Evolutionary conservation across 2,113 vertebrate species (phyloP), one percentile per base, ranked within the genome.

Genomic region (Morone chrysops): DNA sequence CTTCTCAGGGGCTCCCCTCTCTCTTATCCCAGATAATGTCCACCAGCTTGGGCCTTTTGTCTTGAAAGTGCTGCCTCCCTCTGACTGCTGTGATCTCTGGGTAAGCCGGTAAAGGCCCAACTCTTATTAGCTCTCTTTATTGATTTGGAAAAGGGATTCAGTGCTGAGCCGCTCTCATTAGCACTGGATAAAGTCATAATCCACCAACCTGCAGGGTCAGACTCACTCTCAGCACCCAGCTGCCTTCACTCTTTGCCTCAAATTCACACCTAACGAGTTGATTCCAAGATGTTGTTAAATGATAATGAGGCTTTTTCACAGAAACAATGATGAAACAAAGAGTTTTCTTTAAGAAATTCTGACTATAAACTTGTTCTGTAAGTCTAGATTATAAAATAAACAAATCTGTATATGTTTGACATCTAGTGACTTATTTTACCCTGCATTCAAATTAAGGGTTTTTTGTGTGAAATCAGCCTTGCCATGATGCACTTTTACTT

Each of bases 121-220:
- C 81, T 87, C 80, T 92, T 91, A 91, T 93, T 93, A 92, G 84
- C 90, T 92, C 85, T 85, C 73, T 60, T 80, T 93, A 95, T 96
- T 93, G 94, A 96, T 94, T 88, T 85, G 57, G 78, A 84, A 80
- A 77, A 75, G 88, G 78, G 86, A 86, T 93, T 89, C 75, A 80
- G 78, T 69, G 70, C 82, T 92, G 90, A 90, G 87, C 81, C 71
- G 50, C 82, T 89, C 91, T 96, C 93, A 95, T 95, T 94, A 95
- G 90, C 88, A 56, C 71, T 79, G 89, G 93, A 94, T 94, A 70
- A 92, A 93, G 93, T 93, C 92, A 78, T 94, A 94, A 95, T 94
- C 92, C 90, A 77, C 83, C 67, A 40, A 75, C 78, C 79, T 59
- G 69, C 86, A 16, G 20, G 62, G 76, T 86, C 76, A 54, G 81